These are phyloP conservation scores for Orgyia antiqua DNA, from an alignment of 2,888 invertebrate genomes.

Conservation along the genomic window DNA sequence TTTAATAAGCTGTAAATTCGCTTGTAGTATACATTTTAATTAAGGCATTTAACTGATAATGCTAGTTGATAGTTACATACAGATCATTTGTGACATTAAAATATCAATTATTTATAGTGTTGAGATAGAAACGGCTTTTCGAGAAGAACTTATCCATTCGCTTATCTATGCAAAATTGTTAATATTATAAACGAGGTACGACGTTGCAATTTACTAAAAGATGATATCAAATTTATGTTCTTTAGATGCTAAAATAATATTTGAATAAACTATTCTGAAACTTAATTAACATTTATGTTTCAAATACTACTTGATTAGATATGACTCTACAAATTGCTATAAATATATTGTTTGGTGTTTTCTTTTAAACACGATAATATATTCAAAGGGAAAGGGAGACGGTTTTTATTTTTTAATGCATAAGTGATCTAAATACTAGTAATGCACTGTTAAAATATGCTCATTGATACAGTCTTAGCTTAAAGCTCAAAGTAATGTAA, in stretches of 20 bases:
- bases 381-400: too few species aligned
- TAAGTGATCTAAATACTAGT: too few species aligned
- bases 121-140: constrained; percentile 60
- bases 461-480: too few species aligned
- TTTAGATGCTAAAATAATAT: constrained; percentile 2
- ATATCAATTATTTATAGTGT: constrained; percentile 75
- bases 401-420: too few species aligned
- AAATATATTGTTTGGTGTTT: too few species aligned
- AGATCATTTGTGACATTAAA: constrained; percentile 77
- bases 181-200: constrained; percentile 25
- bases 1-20: constrained; percentile 21
- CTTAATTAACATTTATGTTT: too few species aligned
- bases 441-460: too few species aligned
- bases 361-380: too few species aligned
- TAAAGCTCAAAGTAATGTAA: too few species aligned
- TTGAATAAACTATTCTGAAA: constrained; percentile 1
- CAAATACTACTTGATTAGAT: too few species aligned
- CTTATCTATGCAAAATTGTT: constrained; percentile 50
- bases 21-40: constrained; percentile 9
- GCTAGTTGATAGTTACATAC: constrained; percentile 61
- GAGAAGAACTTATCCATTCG: constrained; percentile 42
- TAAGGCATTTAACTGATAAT: constrained; percentile 35
- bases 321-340: too few species aligned
- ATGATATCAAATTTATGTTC: constrained; percentile 6
- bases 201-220: constrained; percentile 14